A percentile compares a stretch with the other conserved stretches of the same genome.
phyloP scores from a whole-genome alignment of 2,113 vertebrate species.

The Dunckerocampus dactyliophorus region DNA sequence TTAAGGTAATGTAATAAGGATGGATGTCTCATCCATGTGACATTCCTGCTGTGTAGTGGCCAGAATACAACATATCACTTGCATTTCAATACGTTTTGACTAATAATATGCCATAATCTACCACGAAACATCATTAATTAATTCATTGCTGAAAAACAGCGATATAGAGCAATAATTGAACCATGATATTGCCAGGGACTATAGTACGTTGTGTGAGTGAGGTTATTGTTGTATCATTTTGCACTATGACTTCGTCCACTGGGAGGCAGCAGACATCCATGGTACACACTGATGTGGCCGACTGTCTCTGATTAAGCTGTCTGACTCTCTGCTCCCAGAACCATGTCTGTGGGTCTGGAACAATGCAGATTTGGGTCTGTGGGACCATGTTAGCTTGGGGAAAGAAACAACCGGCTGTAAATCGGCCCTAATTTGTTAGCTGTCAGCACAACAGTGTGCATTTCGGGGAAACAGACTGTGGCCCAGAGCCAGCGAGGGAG shows the following conservation, averaged over 20 bases:
- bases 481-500: constrained; percentile 64
- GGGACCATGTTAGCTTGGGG: constrained; percentile 52
- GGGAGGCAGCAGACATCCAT: constrained; percentile 60
- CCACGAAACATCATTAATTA: too few relatives aligned
- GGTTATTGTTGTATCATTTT: too few relatives aligned
- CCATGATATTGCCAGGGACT: too few relatives aligned
- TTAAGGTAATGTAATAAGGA: too few relatives aligned
- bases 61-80: too few relatives aligned
- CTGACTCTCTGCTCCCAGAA: constrained; percentile 50
- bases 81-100: too few relatives aligned
- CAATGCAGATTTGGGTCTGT: constrained; percentile 68
- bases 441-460: constrained; percentile 76
- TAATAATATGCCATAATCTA: too few relatives aligned
- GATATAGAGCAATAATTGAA: too few relatives aligned
- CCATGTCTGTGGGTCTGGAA: constrained; percentile 66
- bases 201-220: too few relatives aligned
- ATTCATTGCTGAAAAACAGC: too few relatives aligned
- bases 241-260: constrained; percentile 30
- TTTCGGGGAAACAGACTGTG: constrained; percentile 61
- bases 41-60: too few relatives aligned
- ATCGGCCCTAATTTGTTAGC: constrained; percentile 79
- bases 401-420: constrained; percentile 70
- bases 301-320: constrained; percentile 64
- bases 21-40: too few relatives aligned
- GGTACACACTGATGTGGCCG: constrained; percentile 25